These are phyloP conservation scores for Picathartes gymnocephalus DNA, from an alignment of 2,113 vertebrate genomes.

Conservation along the genomic window DNA sequence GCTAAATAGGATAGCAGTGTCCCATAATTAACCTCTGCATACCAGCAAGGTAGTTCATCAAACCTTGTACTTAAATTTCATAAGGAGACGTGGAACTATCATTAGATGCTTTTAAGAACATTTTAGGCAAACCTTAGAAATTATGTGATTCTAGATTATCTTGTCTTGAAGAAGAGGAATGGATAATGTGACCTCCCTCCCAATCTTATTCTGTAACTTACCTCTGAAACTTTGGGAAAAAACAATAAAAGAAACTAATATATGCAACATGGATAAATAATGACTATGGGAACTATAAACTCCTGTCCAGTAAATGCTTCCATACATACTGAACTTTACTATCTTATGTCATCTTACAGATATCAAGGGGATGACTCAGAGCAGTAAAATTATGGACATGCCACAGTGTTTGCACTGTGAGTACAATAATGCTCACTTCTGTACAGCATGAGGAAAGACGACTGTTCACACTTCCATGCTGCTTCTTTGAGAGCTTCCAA, in stretches of 20 bases:
- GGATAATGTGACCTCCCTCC: not conserved
- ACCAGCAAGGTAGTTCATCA: not conserved
- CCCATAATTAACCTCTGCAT: not conserved
- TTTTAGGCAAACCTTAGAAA: not conserved
- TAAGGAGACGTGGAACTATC: not conserved
- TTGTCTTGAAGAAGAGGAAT: not conserved
- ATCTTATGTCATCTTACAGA: constrained; percentile 6
- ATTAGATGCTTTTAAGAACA: not conserved
- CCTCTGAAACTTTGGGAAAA: not conserved
- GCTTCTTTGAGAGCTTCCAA: not conserved
- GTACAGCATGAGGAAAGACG: not conserved
- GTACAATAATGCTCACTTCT: not conserved
- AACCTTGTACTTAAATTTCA: not conserved
- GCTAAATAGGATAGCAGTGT: not conserved
- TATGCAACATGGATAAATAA: not conserved
- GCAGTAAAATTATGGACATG: not conserved
- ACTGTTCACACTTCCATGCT: not conserved
- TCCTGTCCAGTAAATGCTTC: not conserved
- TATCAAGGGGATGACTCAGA: not conserved
- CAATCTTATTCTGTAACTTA: not conserved
- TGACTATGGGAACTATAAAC: not conserved
- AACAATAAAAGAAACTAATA: not conserved
- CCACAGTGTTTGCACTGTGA: not conserved
- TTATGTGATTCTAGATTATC: not conserved
- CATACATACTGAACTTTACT: not conserved